Percentiles rank a stretch among this genome's conserved stretches.
These are phyloP conservation scores for Sussaba pulchella DNA, from an alignment of 2,888 invertebrate genomes.

Conservation along the genomic window DNA sequence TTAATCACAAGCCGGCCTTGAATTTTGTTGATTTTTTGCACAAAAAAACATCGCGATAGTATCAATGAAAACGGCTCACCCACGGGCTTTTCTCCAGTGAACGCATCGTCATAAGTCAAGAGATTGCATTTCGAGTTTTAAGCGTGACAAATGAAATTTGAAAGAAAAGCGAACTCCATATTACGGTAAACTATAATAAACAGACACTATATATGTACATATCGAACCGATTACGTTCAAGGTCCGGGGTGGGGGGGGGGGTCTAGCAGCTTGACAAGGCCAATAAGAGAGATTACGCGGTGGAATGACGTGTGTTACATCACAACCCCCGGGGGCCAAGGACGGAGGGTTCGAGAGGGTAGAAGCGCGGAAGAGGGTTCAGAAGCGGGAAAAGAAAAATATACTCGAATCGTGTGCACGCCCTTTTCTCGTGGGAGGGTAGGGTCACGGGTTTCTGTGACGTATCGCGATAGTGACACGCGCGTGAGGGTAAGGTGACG, in stretches of 20 bases:
- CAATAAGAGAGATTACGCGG: constrained; percentile 67
- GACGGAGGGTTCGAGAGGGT: constrained; percentile 24
- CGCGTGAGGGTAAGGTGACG: constrained; percentile 17
- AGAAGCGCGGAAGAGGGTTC: neutral
- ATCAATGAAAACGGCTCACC: neutral
- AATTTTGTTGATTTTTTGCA: neutral
- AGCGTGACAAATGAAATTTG: neutral
- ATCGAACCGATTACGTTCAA: constrained; percentile 57
- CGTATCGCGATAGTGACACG: constrained; percentile 36
- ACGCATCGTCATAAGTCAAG: neutral
- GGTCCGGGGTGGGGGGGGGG: constrained; percentile 47
- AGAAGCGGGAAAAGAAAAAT: neutral
- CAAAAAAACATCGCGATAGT: neutral
- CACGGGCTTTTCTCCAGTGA: neutral
- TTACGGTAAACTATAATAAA: too few relatives aligned
- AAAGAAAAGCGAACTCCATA: too few relatives aligned
- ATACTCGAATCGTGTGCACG: constrained; percentile 24
- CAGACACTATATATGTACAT: constrained; percentile 27
- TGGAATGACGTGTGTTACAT: constrained; percentile 66
- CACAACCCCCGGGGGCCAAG: constrained; percentile 53
- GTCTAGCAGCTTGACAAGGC: constrained; percentile 62
- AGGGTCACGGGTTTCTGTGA: constrained; percentile 36
- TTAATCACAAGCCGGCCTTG: too few relatives aligned
- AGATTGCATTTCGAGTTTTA: constrained; percentile 13
- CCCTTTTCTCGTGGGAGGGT: constrained; percentile 39